Conservation (phyloP, 2,113 vertebrate species). For the Scopus umbretta region DNA sequence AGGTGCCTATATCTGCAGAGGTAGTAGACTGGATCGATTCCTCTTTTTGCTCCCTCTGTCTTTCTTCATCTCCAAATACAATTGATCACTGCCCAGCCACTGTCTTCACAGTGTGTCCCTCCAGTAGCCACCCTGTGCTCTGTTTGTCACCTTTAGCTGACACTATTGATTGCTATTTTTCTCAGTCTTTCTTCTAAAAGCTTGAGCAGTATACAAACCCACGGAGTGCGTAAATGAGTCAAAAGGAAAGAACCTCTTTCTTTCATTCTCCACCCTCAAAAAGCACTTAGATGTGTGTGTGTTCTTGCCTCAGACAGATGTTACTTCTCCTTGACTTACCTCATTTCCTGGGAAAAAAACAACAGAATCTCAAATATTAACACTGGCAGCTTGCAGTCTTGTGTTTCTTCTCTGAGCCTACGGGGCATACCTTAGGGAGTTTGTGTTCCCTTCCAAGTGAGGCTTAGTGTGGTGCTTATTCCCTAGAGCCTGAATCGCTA, state of each 20-base stretch:
- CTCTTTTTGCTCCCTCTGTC: slow-evolving; percentile 26
- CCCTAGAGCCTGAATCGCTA: background rate
- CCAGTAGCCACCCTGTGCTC: background rate
- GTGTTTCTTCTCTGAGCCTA: background rate
- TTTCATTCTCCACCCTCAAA: background rate
- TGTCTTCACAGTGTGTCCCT: background rate
- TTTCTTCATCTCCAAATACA: slow-evolving; percentile 8
- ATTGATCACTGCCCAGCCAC: slow-evolving; percentile 17
- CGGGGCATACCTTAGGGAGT: background rate
- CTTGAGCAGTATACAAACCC: background rate
- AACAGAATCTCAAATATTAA: slow-evolving; percentile 28
- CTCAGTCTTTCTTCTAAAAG: slow-evolving; percentile 5
- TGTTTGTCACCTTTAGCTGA: slow-evolving; percentile 40
- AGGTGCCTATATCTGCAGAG: slow-evolving; percentile 16
- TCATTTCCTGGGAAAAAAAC: slow-evolving; percentile 13
- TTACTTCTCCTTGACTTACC: slow-evolving; percentile 33
- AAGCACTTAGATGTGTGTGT: background rate
- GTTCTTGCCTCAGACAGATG: slow-evolving; percentile 7
- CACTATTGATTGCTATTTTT: slow-evolving; percentile 35
- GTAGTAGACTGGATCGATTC: slow-evolving; percentile 5
- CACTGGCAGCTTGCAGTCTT: slow-evolving; percentile 12
- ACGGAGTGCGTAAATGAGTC: background rate
- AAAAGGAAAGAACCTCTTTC: slow-evolving; percentile 1
- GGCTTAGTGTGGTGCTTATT: background rate
- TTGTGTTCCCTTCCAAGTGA: slow-evolving; percentile 3